phyloP scores from a whole-genome alignment of 1,140 invertebrate species.

The Amyelois transitella region DNA sequence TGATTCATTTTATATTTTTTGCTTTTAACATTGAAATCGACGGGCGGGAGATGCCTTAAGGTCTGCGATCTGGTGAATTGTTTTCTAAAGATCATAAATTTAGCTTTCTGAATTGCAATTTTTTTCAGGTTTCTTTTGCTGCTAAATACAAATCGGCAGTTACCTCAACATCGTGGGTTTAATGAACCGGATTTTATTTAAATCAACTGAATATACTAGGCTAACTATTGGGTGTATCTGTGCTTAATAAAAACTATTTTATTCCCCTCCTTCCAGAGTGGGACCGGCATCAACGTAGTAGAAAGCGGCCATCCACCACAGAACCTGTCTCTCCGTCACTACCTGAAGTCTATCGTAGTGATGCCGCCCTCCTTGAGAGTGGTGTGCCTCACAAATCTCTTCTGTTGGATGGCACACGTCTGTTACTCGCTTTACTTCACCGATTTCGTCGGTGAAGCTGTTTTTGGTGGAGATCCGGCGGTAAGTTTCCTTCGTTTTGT shows the following conservation, averaged over 20 bases:
- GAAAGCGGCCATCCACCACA: constrained; percentile 30
- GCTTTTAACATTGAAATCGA: neutral
- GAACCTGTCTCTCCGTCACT: constrained; percentile 78
- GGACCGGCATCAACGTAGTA: constrained; percentile 18
- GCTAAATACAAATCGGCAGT: too few species aligned
- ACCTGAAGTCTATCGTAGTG: constrained; percentile 90
- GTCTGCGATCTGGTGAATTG: too few species aligned
- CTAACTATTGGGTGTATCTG: too few species aligned
- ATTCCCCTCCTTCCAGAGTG: constrained; percentile 2
- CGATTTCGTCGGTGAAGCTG: constrained; percentile 96
- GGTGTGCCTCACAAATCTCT: constrained; percentile 94
- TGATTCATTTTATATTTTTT: too few species aligned
- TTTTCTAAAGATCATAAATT: too few species aligned
- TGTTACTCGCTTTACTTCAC: constrained; percentile 98
- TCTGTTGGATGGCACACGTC: constrained; percentile 98
- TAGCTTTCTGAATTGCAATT: too few species aligned
- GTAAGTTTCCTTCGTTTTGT: constrained; percentile 71
- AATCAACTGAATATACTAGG: too few species aligned
- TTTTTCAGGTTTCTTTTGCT: too few species aligned
- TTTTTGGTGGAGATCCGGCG: constrained; percentile 93
- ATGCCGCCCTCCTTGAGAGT: constrained; percentile 92
- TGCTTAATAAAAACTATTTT: too few species aligned
- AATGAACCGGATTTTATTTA: too few species aligned
- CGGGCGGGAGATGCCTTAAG: too few species aligned
- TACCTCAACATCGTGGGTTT: too few species aligned